Evolutionary conservation across 2,797 vertebrate species (phyloP).

Genomic region (Apodemus agrarius): DNA sequence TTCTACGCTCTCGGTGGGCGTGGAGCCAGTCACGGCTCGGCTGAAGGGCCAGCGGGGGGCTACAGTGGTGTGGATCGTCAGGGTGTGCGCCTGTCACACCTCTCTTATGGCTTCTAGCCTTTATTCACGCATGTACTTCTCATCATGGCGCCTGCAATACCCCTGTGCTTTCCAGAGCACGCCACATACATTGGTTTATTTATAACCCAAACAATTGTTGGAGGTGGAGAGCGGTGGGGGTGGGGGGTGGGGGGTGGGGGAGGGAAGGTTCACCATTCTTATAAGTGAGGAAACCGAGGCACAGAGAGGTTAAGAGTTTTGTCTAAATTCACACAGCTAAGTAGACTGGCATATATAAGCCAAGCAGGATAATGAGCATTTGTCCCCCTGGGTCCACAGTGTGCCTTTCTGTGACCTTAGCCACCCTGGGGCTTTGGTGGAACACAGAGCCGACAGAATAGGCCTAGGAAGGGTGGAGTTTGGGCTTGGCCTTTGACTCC

Average conservation of each 20-base stretch:
- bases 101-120: neutral
- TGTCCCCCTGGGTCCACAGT: neutral
- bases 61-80: neutral
- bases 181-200: neutral
- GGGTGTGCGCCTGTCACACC: neutral
- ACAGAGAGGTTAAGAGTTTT: neutral
- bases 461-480: neutral
- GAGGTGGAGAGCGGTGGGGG: neutral
- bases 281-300: neutral
- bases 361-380: neutral
- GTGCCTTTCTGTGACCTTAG: neutral
- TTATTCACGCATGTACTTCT: neutral
- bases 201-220: neutral
- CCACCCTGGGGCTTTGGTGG: too few relatives aligned
- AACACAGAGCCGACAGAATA: neutral
- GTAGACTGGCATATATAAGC: neutral
- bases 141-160: neutral
- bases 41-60: neutral
- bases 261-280: neutral
- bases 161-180: neutral
- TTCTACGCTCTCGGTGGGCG: neutral
- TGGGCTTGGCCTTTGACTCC: neutral
- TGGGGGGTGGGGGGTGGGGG: neutral
- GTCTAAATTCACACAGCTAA: neutral
- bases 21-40: neutral